These are phyloP conservation scores for Lagopus leucura DNA, from an alignment of 2,113 vertebrate species.

Conservation along the genomic window DNA sequence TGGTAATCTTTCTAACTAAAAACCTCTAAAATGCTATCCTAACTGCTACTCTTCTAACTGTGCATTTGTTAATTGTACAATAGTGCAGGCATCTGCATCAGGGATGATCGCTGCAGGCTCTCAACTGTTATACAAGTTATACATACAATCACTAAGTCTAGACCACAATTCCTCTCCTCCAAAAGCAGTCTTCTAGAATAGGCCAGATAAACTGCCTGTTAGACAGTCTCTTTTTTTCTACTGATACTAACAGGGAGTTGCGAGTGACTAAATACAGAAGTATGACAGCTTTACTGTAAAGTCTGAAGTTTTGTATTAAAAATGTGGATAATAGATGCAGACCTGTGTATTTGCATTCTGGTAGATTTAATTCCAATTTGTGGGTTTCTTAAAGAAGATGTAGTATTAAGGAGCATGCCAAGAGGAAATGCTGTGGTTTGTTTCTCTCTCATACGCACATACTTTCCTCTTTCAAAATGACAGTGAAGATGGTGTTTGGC, in stretches of 20 bases:
- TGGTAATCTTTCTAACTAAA: no score
- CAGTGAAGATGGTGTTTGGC: not conserved
- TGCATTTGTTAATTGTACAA: no score
- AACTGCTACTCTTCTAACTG: no score
- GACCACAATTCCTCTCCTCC: not conserved
- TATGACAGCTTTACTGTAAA: not conserved
- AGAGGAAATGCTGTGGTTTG: not conserved
- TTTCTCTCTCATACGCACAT: rapidly evolving
- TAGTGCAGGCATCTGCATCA: not conserved
- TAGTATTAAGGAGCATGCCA: not conserved
- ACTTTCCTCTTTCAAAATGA: not conserved
- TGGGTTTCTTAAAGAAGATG: not conserved
- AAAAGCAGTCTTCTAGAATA: not conserved
- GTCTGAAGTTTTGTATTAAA: not conserved
- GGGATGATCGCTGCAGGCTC: not conserved
- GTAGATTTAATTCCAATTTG: not conserved
- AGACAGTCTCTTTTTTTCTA: not conserved
- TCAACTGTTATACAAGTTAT: not conserved
- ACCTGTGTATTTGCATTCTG: not conserved
- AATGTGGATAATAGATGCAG: not conserved
- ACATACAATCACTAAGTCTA: not conserved
- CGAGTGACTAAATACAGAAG: not conserved
- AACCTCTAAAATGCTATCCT: no score
- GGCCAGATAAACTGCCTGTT: not conserved
- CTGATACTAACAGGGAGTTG: not conserved